These are phyloP conservation scores for Melanotaenia boesemani DNA, from an alignment of 2,797 vertebrate genomes.

Conservation along the genomic window DNA sequence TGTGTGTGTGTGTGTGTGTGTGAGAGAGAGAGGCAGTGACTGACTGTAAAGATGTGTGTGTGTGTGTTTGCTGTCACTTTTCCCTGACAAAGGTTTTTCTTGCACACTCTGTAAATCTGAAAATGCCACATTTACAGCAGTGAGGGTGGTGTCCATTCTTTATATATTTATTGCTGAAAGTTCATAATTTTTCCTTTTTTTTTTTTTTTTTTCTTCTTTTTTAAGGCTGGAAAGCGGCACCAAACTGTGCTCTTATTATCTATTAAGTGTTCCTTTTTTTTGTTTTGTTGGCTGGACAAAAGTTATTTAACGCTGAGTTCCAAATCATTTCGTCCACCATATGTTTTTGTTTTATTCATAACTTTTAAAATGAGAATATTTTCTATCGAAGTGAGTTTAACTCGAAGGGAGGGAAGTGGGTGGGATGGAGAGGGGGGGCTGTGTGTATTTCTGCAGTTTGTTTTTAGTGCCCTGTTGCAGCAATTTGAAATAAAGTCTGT, in stretches of 20 bases:
- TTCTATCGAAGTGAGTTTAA: slow-evolving; percentile 81
- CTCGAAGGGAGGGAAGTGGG: slow-evolving; percentile 29
- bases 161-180: slow-evolving; percentile 81
- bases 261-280: slow-evolving; percentile 90
- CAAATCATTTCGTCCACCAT: slow-evolving; percentile 64
- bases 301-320: slow-evolving; percentile 52
- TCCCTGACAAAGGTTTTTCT: slow-evolving; percentile 37
- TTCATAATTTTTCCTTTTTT: slow-evolving; percentile 57
- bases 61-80: slow-evolving; percentile 34
- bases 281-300: slow-evolving; percentile 58
- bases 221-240: slow-evolving; percentile 81
- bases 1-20: slow-evolving; percentile 26
- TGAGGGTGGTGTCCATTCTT: slow-evolving; percentile 16
- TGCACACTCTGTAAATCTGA: slow-evolving; percentile 32
- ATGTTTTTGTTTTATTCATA: slow-evolving; percentile 86
- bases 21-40: slow-evolving; percentile 17
- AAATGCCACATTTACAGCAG: slow-evolving; percentile 30
- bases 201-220: slow-evolving; percentile 52
- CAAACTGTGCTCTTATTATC: slow-evolving; percentile 93
- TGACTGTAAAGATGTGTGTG: slow-evolving; percentile 27
- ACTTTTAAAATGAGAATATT: slow-evolving; percentile 79
- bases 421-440: slow-evolving; percentile 34
- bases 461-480: slow-evolving; percentile 72
- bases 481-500: slow-evolving; percentile 81
- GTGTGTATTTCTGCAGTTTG: slow-evolving; percentile 77